Evolutionary conservation across 2,113 vertebrate species (phyloP), one percentile per base, ranked within the genome.

Genomic region (Prietella phreatophila): DNA sequence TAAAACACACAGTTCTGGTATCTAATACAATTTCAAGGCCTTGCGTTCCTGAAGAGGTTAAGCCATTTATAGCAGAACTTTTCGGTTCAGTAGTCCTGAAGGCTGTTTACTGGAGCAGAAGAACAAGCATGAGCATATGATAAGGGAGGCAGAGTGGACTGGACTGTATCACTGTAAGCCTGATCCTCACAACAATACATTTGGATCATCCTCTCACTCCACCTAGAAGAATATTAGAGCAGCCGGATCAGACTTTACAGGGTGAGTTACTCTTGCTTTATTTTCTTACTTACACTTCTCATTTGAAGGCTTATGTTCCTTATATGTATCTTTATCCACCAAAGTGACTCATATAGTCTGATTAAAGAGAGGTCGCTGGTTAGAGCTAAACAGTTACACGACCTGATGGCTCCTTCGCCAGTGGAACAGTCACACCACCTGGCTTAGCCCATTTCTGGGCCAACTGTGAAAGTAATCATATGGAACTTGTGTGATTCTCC

Each of bases 221-320:
- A 36, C 33, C 63, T 30, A 3, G 5, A 13, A 69, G n/a, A 69
- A 69, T 33, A 19, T 69, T 69, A 33, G 14, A 36, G 30, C 1
- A 71, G 25, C 36, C 36, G 14, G 33, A 36, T 33, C 84, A 88
- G 82, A 89, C 89, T 86, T 79, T 83, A 88, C 56, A 61, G 63
- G 85, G 69, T 67, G 1, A 88, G 85, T 7, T 53, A 81, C 55
- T 76, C 87, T 73, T 42, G 85, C 20, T 75, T 25, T 60, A 17
- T 39, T 22, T 27, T 19, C 27, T 14, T 61, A 79, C 69, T 75
- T 22, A 25, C 78, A 1, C 27, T 86, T 80, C 89, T 42, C 36
- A 60, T 87, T 63, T 81, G 83, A 58, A 82, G 8, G 20, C 0
- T 11, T 79, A n/a, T 86, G 5, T 87, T 39, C 25, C 73, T 90